A percentile compares a stretch with the other conserved stretches of the same genome.
phyloP scores from a whole-genome alignment of 30 jellyfish, hydroid and myxozoan species.

The Catostylus mosaicus region DNA sequence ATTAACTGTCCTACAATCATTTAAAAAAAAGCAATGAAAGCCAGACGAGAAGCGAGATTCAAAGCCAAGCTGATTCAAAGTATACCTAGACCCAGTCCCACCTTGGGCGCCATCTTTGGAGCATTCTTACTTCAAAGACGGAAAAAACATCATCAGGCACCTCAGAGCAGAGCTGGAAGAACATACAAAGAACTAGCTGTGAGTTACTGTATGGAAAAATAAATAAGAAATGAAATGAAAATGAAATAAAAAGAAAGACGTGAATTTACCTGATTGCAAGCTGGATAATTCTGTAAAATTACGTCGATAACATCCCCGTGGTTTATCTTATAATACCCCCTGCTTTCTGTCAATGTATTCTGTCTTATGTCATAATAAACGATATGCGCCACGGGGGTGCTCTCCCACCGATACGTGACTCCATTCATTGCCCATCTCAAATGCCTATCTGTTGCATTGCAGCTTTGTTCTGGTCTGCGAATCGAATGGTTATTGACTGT shows the following conservation, averaged over 20 bases:
- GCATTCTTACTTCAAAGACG: too few species aligned
- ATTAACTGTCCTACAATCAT: too few species aligned
- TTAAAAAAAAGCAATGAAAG: too few species aligned
- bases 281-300: slow-evolving; percentile 61
- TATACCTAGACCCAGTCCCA: too few species aligned
- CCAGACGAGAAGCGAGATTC: too few species aligned
- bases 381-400: slow-evolving; percentile 73
- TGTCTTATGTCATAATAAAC: slow-evolving; percentile 34
- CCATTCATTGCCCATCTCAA: slow-evolving; percentile 75
- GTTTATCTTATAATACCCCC: slow-evolving; percentile 58
- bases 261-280: slow-evolving; percentile 37
- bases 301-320: slow-evolving; percentile 54
- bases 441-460: slow-evolving; percentile 45
- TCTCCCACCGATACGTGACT: slow-evolving; percentile 50
- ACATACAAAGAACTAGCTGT: too few species aligned
- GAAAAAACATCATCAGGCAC: too few species aligned
- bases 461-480: slow-evolving; percentile 33
- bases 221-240: background rate
- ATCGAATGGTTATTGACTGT: slow-evolving; percentile 16
- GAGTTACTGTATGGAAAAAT: background rate
- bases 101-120: too few species aligned
- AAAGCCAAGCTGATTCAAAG: too few species aligned
- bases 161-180: too few species aligned
- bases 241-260: background rate
- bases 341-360: slow-evolving; percentile 15